Evolutionary conservation across 2,113 vertebrate species (phyloP).

Genomic region (Macrotus californicus): DNA sequence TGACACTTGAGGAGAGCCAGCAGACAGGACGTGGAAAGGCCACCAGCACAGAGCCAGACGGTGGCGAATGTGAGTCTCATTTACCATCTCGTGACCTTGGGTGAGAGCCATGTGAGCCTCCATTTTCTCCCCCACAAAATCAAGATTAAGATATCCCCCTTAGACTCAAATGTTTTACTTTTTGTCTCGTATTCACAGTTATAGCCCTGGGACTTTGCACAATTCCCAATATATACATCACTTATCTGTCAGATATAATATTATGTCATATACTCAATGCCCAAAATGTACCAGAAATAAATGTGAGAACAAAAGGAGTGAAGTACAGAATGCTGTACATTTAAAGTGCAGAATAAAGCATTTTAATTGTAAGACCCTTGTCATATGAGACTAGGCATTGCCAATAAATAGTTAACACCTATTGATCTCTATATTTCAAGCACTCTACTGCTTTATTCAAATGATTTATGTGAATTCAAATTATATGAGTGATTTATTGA

Average conservation of each 20-base stretch:
- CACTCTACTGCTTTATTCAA: background rate
- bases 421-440: background rate
- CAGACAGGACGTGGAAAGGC: background rate
- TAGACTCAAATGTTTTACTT: background rate
- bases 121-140: background rate
- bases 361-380: background rate
- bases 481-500: slow-evolving; percentile 25
- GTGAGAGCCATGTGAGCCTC: background rate
- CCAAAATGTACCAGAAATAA: background rate
- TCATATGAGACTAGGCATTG: background rate
- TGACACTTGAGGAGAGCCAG: background rate
- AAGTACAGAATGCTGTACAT: background rate
- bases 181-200: background rate
- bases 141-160: background rate
- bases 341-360: background rate
- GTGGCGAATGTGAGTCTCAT: background rate
- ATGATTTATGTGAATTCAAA: slow-evolving; percentile 1
- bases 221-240: background rate
- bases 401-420: background rate
- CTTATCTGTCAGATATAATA: background rate
- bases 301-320: background rate
- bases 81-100: background rate
- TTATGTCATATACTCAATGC: background rate
- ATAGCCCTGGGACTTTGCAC: background rate
- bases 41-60: accelerated